Conservation (phyloP, 2,888 invertebrate genomes). For the Julus scandinavius region DNA sequence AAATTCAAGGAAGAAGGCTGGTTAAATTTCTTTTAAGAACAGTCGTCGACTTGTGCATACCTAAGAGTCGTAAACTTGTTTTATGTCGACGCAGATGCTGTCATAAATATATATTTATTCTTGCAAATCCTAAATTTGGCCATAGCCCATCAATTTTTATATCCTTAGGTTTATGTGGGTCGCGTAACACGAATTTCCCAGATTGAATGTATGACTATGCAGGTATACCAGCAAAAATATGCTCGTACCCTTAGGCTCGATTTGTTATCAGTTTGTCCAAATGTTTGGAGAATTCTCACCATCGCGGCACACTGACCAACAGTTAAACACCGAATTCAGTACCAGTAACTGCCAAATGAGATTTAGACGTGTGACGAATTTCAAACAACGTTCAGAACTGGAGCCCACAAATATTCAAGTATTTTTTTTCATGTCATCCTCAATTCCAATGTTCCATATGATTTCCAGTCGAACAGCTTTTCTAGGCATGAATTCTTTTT, state of each 20-base stretch:
- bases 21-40: background rate
- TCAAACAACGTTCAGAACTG: background rate
- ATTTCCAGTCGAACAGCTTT: background rate
- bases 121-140: conserved; percentile 7
- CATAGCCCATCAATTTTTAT: conserved; percentile 31
- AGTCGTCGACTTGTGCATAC: background rate
- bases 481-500: background rate
- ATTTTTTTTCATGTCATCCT: background rate
- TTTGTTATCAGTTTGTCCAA: background rate
- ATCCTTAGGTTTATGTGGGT: conserved; percentile 36
- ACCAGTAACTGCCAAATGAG: background rate
- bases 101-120: conserved; percentile 46
- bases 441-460: background rate
- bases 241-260: background rate
- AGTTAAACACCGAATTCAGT: background rate
- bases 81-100: conserved; percentile 29
- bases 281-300: background rate
- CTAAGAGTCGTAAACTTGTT: conserved; percentile 5
- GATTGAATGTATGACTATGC: conserved; percentile 2
- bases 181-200: background rate
- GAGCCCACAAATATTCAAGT: background rate
- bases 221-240: background rate
- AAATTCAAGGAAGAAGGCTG: background rate
- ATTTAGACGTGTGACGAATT: background rate
- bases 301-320: background rate